Evolutionary conservation across 2,113 vertebrate species (phyloP).

Genomic region (Bostrychus sinensis): DNA sequence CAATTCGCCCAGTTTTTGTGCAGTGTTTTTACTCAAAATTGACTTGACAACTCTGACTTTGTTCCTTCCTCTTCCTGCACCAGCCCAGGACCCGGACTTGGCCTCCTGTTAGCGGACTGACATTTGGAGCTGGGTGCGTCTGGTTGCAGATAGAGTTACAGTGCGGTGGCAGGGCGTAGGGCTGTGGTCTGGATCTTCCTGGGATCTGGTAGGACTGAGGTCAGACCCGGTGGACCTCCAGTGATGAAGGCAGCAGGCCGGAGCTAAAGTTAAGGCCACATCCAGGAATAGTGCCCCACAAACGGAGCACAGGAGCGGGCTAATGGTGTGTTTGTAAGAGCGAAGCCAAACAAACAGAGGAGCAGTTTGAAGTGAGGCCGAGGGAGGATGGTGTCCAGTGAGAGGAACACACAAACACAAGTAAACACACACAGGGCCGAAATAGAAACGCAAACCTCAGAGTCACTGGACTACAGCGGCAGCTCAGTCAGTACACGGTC

Average conservation of each 20-base stretch:
- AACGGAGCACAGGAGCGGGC: slow-evolving; percentile 43
- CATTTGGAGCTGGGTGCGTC: slow-evolving; percentile 48
- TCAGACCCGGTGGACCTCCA: slow-evolving; percentile 75
- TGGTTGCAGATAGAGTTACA: slow-evolving; percentile 65
- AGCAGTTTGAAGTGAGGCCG: slow-evolving; percentile 60
- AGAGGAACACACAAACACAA: slow-evolving; percentile 62
- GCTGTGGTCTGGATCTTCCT: slow-evolving; percentile 72
- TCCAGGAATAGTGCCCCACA: slow-evolving; percentile 69
- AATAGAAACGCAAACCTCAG: slow-evolving; percentile 58
- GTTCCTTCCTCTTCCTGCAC: too few species aligned
- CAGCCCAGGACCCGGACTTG: slow-evolving; percentile 28
- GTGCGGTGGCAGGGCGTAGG: slow-evolving; percentile 70
- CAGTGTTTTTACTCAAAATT: too few species aligned
- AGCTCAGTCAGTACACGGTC: too few species aligned
- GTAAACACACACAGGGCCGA: slow-evolving; percentile 52
- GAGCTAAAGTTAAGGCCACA: slow-evolving; percentile 59
- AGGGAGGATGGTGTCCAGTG: slow-evolving; percentile 52
- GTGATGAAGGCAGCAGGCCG: slow-evolving; percentile 72
- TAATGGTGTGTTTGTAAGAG: slow-evolving; percentile 75
- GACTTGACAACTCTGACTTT: too few species aligned
- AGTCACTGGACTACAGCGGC: too few species aligned
- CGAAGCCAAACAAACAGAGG: slow-evolving; percentile 76
- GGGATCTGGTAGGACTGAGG: slow-evolving; percentile 71
- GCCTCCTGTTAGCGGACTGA: slow-evolving; percentile 48
- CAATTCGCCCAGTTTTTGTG: too few species aligned